phyloP scores from a whole-genome alignment of 2,113 vertebrate genomes.

The Xiphophorus hellerii region DNA sequence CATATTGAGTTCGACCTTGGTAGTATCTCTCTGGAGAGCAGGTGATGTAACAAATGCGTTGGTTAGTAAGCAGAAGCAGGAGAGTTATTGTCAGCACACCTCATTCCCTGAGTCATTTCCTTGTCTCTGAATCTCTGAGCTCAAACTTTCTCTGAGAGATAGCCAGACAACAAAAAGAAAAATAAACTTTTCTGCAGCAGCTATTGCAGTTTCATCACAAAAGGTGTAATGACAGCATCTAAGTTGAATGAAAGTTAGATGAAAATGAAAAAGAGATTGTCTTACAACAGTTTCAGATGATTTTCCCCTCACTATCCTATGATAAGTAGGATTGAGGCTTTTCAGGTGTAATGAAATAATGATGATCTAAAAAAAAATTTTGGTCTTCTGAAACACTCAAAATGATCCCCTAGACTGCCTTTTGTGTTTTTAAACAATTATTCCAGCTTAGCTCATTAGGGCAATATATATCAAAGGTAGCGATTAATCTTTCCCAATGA shows the following conservation, averaged over 20 bases:
- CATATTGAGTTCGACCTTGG: not conserved
- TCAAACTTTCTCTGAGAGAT: constrained; percentile 2
- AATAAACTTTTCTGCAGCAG: not conserved
- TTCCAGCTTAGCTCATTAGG: no score
- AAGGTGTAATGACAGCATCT: not conserved
- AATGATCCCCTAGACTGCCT: not conserved
- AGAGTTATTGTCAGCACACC: not conserved
- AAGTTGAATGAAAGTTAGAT: not conserved
- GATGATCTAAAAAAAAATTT: not conserved
- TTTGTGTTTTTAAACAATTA: not conserved
- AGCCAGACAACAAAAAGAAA: not conserved
- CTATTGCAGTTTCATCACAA: not conserved
- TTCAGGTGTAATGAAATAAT: not conserved
- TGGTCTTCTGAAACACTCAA: not conserved
- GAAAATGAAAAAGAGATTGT: not conserved
- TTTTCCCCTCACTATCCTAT: no score
- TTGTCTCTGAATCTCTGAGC: constrained; percentile 1
- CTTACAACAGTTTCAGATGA: not conserved
- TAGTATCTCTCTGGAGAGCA: not conserved
- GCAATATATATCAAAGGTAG: no score
- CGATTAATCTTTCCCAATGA: not conserved
- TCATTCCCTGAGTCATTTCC: constrained; percentile 1
- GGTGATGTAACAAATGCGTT: not conserved
- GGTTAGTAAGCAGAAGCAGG: not conserved
- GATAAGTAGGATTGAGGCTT: not conserved